Evolutionary conservation across 2,888 invertebrate genomes (phyloP), one percentile per base, ranked within the genome.

Genomic region (Philonicus albiceps): DNA sequence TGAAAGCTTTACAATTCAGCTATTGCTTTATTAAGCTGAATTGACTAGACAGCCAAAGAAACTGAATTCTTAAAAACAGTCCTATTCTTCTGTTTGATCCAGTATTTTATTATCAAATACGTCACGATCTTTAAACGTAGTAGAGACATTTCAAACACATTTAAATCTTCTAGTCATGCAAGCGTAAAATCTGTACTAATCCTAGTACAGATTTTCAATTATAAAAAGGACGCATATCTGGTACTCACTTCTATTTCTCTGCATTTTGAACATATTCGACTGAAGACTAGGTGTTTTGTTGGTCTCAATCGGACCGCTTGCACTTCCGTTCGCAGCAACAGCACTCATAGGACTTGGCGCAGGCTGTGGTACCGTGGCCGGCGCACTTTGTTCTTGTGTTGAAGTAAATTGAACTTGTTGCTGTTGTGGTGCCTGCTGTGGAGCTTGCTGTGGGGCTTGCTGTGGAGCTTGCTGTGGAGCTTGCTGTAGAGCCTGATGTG

Each of bases 221-320:
- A 49, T 49, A 1, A 49, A 49, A 6, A 5, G 49, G 49, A 19
- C 19, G 1, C 83, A 55, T 64, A 49, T 43, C n/a, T n/a, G 49
- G 8, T 85, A 34, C 55, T 95, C 92, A 95, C 96, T 95, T 93
- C 96, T 94, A 89, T 95, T 94, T 89, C 95, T 95, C 91, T 96
- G 95, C 93, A 96, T 93, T 92, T 97, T 97, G 91, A 96, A 96
- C 93, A 96, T 96, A 91, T 96, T 97, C 74, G 95, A 93, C 89
- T 92, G 92, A 75, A 92, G 89, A 87, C 90, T 92, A 37, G 91
- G 92, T 78, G 90, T 89, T 89, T 90, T 91, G n/a, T 87, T 88
- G 5, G 88, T 87, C 13, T 88, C 89, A 8, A 86, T 87, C 16
- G 88, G 73, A 11, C 85, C 49, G 73, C 40, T 80, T 31, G 74